phyloP scores from a whole-genome alignment of 1,140 invertebrate genomes.

The Sminthurinus signatus region DNA sequence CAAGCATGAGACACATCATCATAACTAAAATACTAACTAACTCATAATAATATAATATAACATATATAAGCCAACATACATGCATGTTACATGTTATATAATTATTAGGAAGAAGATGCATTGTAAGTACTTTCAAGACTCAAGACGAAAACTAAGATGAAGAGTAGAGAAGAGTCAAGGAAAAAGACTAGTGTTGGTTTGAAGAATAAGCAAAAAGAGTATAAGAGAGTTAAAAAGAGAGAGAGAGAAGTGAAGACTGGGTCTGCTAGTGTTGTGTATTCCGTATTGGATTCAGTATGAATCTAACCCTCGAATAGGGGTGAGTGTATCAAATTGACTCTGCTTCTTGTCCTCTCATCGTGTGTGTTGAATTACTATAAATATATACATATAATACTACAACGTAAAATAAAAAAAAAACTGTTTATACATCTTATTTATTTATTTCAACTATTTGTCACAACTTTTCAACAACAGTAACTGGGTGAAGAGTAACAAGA shows the following conservation, averaged over 20 bases:
- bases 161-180: no score
- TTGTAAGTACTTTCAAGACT: slow-evolving; percentile 14
- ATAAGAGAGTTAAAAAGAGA: neutral
- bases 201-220: no score
- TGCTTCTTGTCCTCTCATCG: slow-evolving; percentile 9
- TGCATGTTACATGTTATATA: slow-evolving; percentile 8
- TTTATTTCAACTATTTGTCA: no score
- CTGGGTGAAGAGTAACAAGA: no score
- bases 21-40: no score
- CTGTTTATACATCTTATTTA: slow-evolving; percentile 7
- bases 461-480: no score
- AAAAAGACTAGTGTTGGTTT: no score
- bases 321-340: slow-evolving; percentile 26
- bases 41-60: no score
- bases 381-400: neutral
- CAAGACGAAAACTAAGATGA: no score
- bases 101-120: slow-evolving; percentile 9
- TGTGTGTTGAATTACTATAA: no score
- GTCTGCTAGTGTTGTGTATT: slow-evolving; percentile 14
- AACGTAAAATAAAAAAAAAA: slow-evolving; percentile 1
- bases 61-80: no score
- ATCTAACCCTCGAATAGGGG: slow-evolving; percentile 39
- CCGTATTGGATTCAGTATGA: slow-evolving; percentile 22
- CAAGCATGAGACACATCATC: no score
- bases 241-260: slow-evolving; percentile 5